These are phyloP conservation scores for Schizotus pectinicornis DNA, from an alignment of 2,888 invertebrate species.

Conservation along the genomic window DNA sequence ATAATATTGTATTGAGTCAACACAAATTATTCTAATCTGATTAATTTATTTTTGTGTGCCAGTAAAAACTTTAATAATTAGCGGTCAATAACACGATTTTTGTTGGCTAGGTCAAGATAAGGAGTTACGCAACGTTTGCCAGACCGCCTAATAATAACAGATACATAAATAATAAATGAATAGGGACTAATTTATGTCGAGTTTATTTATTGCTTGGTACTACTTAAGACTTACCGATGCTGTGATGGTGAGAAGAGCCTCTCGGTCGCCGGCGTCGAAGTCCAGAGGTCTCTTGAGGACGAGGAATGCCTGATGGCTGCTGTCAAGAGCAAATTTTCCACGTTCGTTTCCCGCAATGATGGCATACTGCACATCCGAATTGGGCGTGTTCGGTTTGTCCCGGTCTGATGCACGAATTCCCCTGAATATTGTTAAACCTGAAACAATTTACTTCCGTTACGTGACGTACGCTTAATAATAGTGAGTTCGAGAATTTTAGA, in stretches of 20 bases:
- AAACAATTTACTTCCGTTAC: slow-evolving; percentile 31
- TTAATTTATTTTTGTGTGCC: too few species aligned
- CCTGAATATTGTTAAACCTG: slow-evolving; percentile 81
- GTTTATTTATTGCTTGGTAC: not conserved
- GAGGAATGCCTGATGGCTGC: slow-evolving; percentile 78
- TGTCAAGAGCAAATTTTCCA: slow-evolving; percentile 81
- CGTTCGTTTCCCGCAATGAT: slow-evolving; percentile 73
- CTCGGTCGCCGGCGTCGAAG: slow-evolving; percentile 80
- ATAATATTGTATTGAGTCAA: too few species aligned
- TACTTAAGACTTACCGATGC: slow-evolving; percentile 71
- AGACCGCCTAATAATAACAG: too few species aligned
- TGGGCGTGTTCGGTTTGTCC: slow-evolving; percentile 87
- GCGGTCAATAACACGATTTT: too few species aligned
- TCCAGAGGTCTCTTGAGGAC: slow-evolving; percentile 77
- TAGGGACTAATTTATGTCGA: not conserved
- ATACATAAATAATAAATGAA: too few species aligned
- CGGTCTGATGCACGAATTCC: slow-evolving; percentile 81
- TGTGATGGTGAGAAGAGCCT: slow-evolving; percentile 74
- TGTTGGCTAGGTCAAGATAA: too few species aligned
- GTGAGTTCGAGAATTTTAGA: too few species aligned
- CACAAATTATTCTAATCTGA: too few species aligned
- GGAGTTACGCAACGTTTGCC: too few species aligned
- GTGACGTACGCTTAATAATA: too few species aligned
- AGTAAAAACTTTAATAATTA: too few species aligned
- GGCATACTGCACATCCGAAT: slow-evolving; percentile 84